A percentile compares a stretch with the other conserved stretches of the same genome.
These are phyloP conservation scores for Chrysochloris asiatica DNA, from an alignment of 2,113 vertebrate species.

Conservation along the genomic window DNA sequence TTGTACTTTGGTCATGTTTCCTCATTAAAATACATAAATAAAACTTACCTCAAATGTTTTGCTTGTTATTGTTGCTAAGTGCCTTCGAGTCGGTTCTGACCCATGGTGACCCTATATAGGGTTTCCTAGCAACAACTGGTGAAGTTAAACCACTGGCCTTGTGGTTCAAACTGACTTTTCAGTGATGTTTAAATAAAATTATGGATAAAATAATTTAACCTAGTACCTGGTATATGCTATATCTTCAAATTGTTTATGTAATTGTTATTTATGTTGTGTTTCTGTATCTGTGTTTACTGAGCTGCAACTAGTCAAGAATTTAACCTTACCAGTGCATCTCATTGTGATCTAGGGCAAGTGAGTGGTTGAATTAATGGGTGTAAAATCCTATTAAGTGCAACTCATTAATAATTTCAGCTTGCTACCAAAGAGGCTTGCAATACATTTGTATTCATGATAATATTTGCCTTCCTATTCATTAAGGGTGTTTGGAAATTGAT, in stretches of 20 bases:
- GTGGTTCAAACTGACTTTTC: too few species aligned
- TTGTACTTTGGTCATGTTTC: background rate
- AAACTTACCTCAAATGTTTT: background rate
- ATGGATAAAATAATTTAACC: background rate
- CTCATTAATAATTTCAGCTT: constrained; percentile 51
- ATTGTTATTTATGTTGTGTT: background rate
- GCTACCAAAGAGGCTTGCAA: constrained; percentile 43
- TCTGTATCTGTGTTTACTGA: background rate
- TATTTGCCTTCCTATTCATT: constrained; percentile 61
- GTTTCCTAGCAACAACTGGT: too few species aligned
- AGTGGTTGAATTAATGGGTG: constrained; percentile 1
- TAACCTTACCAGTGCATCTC: background rate
- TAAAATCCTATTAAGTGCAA: constrained; percentile 33
- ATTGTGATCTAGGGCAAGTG: constrained; percentile 23
- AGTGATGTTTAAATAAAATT: constrained; percentile 5
- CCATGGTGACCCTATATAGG: too few species aligned
- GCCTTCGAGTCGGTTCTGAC: too few species aligned
- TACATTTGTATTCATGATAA: constrained; percentile 45
- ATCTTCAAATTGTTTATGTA: background rate
- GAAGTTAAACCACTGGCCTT: too few species aligned
- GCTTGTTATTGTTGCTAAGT: too few species aligned
- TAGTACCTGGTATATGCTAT: background rate
- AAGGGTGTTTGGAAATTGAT: constrained; percentile 46
- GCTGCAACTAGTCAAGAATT: background rate
- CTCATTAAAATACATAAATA: background rate